Evolutionary conservation across 2,888 invertebrate species (phyloP).

Genomic region (Philonicus albiceps): DNA sequence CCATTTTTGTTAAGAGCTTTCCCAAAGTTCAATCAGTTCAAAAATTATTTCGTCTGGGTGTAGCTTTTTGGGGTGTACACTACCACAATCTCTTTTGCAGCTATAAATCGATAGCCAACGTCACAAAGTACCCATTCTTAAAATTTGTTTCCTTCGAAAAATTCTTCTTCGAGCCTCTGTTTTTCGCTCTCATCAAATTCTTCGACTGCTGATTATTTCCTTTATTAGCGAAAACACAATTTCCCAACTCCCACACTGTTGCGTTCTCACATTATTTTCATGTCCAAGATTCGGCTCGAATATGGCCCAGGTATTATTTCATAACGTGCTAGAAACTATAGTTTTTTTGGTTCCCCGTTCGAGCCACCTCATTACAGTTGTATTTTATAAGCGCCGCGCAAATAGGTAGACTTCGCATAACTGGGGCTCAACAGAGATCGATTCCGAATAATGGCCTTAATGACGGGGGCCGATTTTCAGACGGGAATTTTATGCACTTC

Average conservation of each 20-base stretch:
- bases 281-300: neutral
- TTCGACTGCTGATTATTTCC: neutral
- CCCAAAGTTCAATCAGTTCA: conserved; percentile 34
- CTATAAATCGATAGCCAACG: conserved; percentile 46
- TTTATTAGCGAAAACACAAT: conserved; percentile 7
- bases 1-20: conserved; percentile 57
- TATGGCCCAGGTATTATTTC: neutral
- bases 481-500: neutral
- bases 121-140: conserved; percentile 47
- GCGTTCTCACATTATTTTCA: conserved; percentile 3
- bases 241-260: neutral
- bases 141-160: neutral
- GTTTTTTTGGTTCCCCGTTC: neutral
- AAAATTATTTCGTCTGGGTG: conserved; percentile 28
- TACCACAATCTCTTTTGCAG: conserved; percentile 35
- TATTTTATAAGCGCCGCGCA: neutral
- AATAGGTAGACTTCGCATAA: neutral
- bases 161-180: neutral
- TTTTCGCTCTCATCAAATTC: neutral
- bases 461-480: conserved; percentile 11
- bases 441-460: conserved; percentile 23
- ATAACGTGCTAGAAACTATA: neutral
- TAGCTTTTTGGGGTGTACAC: conserved; percentile 42
- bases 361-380: neutral
- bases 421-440: neutral